A percentile compares a stretch with the other conserved stretches of the same genome.
Evolutionary conservation across 2,888 invertebrate species (phyloP).

Genomic region (Spisula solida): DNA sequence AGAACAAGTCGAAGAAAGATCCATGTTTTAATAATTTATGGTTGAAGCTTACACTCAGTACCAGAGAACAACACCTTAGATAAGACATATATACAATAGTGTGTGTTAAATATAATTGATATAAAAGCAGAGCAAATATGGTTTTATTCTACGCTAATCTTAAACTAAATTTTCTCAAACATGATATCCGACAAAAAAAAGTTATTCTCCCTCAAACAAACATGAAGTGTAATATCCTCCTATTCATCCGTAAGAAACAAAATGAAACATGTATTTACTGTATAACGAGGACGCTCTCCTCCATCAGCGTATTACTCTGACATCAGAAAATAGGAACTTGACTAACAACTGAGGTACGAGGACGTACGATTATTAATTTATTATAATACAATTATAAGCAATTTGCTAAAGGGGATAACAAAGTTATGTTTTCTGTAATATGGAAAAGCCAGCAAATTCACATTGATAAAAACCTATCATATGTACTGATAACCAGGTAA

Average conservation of each 20-base stretch:
- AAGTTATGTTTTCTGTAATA: not conserved
- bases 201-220: not conserved
- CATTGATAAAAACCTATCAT: not conserved
- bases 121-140: conserved; percentile 23
- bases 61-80: conserved; percentile 41
- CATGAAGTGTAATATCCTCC: not conserved
- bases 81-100: conserved; percentile 20
- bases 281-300: not conserved
- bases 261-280: not conserved
- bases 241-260: not conserved
- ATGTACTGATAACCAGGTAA: not conserved
- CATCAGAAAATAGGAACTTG: too few species aligned
- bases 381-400: not conserved
- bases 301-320: too few species aligned
- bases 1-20: conserved; percentile 14
- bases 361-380: too few species aligned
- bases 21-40: conserved; percentile 45
- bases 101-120: not conserved
- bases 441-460: not conserved
- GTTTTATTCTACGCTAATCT: conserved; percentile 26
- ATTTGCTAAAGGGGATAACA: not conserved
- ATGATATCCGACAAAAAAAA: conserved; percentile 13
- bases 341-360: too few species aligned
- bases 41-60: conserved; percentile 47
- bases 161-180: conserved; percentile 8